phyloP scores from a whole-genome alignment of 2,797 vertebrate genomes.

The Phoxinus dragarum region DNA sequence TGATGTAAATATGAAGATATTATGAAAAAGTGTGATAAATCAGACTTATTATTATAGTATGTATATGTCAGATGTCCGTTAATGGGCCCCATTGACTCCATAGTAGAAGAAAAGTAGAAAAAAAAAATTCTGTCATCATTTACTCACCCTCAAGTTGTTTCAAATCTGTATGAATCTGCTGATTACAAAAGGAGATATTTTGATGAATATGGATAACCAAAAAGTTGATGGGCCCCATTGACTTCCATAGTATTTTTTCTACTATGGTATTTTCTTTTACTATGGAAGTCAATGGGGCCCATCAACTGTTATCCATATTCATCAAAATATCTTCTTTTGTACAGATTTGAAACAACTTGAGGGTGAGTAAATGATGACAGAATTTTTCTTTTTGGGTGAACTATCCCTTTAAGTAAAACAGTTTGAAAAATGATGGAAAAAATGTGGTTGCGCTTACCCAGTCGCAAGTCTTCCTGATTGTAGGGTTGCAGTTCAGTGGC shows the following conservation, averaged over 20 bases:
- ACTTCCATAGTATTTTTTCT: too few species aligned
- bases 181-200: too few species aligned
- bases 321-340: neutral
- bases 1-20: neutral
- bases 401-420: neutral
- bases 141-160: too few species aligned
- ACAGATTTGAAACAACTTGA: neutral
- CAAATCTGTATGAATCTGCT: too few species aligned
- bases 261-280: too few species aligned
- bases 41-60: neutral
- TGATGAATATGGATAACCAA: too few species aligned
- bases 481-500: conserved; percentile 80
- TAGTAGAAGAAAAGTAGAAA: too few species aligned
- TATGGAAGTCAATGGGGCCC: too few species aligned
- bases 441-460: conserved; percentile 77
- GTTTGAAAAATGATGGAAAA: neutral
- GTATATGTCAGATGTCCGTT: neutral
- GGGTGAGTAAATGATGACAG: neutral
- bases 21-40: neutral
- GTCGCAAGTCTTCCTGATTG: conserved; percentile 83
- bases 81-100: too few species aligned
- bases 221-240: too few species aligned
- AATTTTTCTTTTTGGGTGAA: neutral
- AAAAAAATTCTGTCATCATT: too few species aligned
- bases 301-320: neutral